Evolutionary conservation across 2,113 vertebrate species (phyloP), one percentile per base, ranked within the genome.

Genomic region (Alouatta palliata): DNA sequence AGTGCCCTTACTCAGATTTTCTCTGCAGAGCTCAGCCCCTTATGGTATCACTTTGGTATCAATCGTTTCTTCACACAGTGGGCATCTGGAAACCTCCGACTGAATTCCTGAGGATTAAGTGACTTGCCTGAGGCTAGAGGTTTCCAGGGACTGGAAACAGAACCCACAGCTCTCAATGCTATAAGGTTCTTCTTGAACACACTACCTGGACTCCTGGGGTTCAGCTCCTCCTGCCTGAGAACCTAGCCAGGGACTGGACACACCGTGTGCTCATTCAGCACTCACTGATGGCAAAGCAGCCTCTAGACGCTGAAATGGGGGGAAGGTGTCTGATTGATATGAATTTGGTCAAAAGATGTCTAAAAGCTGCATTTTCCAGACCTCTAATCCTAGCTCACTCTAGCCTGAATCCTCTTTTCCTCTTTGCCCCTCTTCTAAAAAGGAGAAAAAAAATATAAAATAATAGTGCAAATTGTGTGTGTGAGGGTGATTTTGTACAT

Each of bases 311-410:
- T 71, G n/a, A 84, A 84, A 19, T 25, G 2, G 8, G 6, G 54
- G 0, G 5, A 3, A 4, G 11, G 17, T 5, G 8, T 17, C 3
- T 56, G 68, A 49, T 8, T 27, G 40, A 32, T 13, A 49, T 21
- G 30, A 77, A 30, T 86, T 77, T 87, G n/a, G 14, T n/a, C 1
- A 80, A 91, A 85, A 84, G 40, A 30, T 17, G 43, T 30, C 73
- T 75, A 23, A 68, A 88, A 76, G 37, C 68, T n/a, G 19, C 40
- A 47, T 92, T 93, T 45, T 84, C 64, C 73, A 83, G 71, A 54
- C 5, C 4, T n/a, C 35, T 37, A 19, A 81, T 32, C 12, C 32
- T 56, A 85, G 20, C 30, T 71, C 27, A 54, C 37, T 52, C 35
- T 87, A 61, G 7, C 37, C 32, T 83, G 49, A 68, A 30, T 14